Percentiles rank a stretch among this genome's conserved stretches.
Evolutionary conservation across 2,113 vertebrate species (phyloP).

Genomic region (Rhabdomys dilectus): DNA sequence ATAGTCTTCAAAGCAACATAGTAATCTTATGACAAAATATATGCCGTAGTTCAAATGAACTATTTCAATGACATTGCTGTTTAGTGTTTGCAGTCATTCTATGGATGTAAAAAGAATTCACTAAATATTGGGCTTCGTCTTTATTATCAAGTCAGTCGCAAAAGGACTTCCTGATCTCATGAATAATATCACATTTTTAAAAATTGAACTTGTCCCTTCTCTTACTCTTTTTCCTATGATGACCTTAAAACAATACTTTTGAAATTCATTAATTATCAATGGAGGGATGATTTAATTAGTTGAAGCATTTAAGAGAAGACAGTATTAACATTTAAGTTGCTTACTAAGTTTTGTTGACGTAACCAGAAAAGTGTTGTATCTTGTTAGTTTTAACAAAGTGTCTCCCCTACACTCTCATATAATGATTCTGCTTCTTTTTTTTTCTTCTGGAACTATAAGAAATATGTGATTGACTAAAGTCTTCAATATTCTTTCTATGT

Average conservation of each 20-base stretch:
- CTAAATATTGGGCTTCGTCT: background rate
- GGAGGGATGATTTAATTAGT: background rate
- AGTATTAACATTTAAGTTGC: background rate
- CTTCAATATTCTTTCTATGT: background rate
- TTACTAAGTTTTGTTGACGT: background rate
- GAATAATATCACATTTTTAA: background rate
- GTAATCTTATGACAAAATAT: background rate
- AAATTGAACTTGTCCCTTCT: background rate
- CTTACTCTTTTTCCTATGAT: background rate
- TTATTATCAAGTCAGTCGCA: background rate
- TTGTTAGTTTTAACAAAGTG: background rate
- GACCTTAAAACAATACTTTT: background rate
- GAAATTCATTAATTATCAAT: background rate
- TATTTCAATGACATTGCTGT: background rate
- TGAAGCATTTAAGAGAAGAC: background rate
- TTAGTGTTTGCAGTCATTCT: background rate
- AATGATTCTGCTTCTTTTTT: background rate
- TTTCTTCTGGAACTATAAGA: background rate
- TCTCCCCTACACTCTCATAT: background rate
- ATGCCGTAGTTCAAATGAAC: background rate
- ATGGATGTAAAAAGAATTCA: background rate
- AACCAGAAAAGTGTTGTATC: background rate
- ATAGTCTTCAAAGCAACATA: too few relatives aligned
- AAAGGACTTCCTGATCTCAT: background rate
- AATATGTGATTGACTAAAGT: background rate